Conservation (phyloP, 2,888 invertebrate species). For the Lochmaea crataegi region DNA sequence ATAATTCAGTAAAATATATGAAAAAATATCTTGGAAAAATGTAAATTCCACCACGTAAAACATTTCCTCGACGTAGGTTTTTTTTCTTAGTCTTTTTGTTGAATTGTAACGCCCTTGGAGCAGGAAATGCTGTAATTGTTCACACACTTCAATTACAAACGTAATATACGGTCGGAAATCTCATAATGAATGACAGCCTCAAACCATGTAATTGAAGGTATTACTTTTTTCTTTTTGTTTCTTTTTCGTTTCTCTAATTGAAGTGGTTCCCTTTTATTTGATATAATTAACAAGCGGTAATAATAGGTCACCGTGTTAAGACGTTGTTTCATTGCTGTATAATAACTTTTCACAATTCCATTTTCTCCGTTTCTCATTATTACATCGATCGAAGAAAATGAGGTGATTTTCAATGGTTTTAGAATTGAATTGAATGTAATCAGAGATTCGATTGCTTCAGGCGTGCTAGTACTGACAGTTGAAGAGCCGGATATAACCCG, state of each 20-base stretch:
- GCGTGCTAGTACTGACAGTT: background rate
- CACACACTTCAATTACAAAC: conserved; percentile 25
- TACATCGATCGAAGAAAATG: conserved; percentile 4
- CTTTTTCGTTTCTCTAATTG: conserved; percentile 3
- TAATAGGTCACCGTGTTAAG: conserved; percentile 31
- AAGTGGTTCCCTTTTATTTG: conserved; percentile 14
- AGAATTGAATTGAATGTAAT: conserved; percentile 1
- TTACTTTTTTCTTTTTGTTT: conserved; percentile 1
- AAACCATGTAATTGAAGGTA: conserved; percentile 26
- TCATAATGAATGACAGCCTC: conserved; percentile 31
- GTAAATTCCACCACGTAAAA: background rate
- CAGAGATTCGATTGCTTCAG: background rate
- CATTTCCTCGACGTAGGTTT: background rate
- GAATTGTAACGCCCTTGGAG: conserved; percentile 22
- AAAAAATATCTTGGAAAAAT: background rate
- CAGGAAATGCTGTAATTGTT: conserved; percentile 29
- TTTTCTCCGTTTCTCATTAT: background rate
- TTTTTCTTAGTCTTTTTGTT: conserved; percentile 5
- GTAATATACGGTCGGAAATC: conserved; percentile 25
- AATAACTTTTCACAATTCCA: background rate
- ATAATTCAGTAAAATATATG: background rate
- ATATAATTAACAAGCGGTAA: conserved; percentile 26
- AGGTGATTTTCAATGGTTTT: conserved; percentile 7
- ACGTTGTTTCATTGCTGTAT: conserved; percentile 7
- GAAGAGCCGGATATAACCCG: background rate